A percentile compares a stretch with the other conserved stretches of the same genome.
phyloP scores from a whole-genome alignment of 2,113 vertebrate genomes.

The Callocephalon fimbriatum region DNA sequence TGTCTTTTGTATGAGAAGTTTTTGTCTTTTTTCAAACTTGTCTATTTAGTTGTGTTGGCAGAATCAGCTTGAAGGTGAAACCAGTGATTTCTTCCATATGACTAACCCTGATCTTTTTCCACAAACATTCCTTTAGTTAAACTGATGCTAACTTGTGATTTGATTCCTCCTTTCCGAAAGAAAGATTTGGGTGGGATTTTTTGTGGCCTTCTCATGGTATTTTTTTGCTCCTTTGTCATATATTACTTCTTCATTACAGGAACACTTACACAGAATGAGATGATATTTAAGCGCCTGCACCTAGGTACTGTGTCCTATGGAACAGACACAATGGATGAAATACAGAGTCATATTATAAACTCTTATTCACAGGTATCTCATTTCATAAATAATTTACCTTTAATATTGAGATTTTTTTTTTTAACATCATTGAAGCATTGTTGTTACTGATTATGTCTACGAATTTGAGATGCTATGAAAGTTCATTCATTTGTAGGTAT shows the following conservation, averaged over 20 bases:
- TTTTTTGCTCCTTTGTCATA: slow-evolving; percentile 6
- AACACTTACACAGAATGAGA: slow-evolving; percentile 96
- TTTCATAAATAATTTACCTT: not conserved
- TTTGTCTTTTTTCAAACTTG: not conserved
- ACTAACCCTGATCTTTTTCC: not conserved
- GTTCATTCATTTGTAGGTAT: not conserved
- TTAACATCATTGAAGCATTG: not conserved
- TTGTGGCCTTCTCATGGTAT: not conserved
- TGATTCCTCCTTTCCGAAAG: not conserved
- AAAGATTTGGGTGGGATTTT: not conserved
- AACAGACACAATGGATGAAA: slow-evolving; percentile 97
- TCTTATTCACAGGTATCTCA: slow-evolving; percentile 86
- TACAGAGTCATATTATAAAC: slow-evolving; percentile 88
- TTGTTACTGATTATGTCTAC: not conserved
- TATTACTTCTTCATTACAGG: slow-evolving; percentile 75
- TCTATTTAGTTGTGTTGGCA: not conserved
- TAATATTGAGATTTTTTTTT: not conserved
- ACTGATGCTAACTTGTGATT: not conserved
- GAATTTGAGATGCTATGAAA: not conserved
- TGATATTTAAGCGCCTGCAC: slow-evolving; percentile 97
- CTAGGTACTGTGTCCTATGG: slow-evolving; percentile 96
- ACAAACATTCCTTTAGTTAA: not conserved
- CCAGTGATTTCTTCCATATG: not conserved
- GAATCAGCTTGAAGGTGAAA: not conserved
- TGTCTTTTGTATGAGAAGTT: not conserved